A percentile compares a stretch with the other conserved stretches of the same genome.
These are phyloP conservation scores for Nomada fabriciana DNA, from an alignment of 2,888 invertebrate genomes.

Conservation along the genomic window DNA sequence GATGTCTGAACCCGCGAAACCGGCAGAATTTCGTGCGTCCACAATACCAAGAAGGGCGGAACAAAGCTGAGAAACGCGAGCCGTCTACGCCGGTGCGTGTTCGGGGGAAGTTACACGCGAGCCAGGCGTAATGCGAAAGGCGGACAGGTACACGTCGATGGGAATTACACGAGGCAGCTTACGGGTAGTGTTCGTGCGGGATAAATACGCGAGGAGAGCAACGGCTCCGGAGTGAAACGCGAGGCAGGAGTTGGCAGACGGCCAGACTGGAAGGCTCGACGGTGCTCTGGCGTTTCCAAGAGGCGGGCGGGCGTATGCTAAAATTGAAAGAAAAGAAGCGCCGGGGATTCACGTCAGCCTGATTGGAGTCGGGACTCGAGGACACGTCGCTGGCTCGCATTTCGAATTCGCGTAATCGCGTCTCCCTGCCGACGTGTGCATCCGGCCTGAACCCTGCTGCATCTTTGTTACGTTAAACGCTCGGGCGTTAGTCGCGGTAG, in stretches of 20 bases:
- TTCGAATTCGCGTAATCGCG: slow-evolving; percentile 70
- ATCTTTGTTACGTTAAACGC: slow-evolving; percentile 42
- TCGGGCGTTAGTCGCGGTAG: background rate
- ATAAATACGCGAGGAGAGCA: slow-evolving; percentile 48
- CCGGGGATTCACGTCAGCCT: slow-evolving; percentile 67
- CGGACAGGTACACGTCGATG: slow-evolving; percentile 57
- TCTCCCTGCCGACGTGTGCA: slow-evolving; percentile 51
- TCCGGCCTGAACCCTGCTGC: slow-evolving; percentile 21
- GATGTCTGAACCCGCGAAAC: background rate
- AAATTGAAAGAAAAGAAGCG: slow-evolving; percentile 77
- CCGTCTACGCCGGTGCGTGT: slow-evolving; percentile 22
- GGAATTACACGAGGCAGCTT: slow-evolving; percentile 30
- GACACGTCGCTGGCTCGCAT: slow-evolving; percentile 65
- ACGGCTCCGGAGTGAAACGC: slow-evolving; percentile 52
- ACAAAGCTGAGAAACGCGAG: background rate
- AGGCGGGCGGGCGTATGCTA: slow-evolving; percentile 69
- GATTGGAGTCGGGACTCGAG: slow-evolving; percentile 64
- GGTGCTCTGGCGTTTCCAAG: slow-evolving; percentile 50
- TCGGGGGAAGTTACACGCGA: slow-evolving; percentile 25
- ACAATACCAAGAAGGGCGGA: background rate
- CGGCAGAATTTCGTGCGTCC: background rate
- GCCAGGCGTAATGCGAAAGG: slow-evolving; percentile 40
- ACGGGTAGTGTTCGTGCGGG: slow-evolving; percentile 36
- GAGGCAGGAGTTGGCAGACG: slow-evolving; percentile 69
- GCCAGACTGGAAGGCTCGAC: slow-evolving; percentile 71